phyloP scores from a whole-genome alignment of 2,113 vertebrate genomes.

The Rhabdomys dilectus region DNA sequence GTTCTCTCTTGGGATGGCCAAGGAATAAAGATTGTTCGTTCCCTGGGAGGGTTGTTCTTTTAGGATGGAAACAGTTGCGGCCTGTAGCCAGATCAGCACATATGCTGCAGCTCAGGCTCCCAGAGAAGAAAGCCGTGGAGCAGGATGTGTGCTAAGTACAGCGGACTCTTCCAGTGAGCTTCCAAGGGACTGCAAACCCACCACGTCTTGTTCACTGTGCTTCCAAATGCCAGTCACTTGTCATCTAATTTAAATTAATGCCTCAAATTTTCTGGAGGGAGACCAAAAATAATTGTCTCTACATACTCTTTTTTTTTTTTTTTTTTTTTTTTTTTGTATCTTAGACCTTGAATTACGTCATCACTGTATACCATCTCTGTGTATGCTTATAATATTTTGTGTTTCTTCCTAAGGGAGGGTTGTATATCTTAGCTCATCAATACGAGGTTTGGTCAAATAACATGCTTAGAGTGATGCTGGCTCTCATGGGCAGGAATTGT shows the following conservation, averaged over 20 bases:
- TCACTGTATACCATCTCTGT: background rate
- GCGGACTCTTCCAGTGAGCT: background rate
- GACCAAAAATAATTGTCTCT: background rate
- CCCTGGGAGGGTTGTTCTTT: background rate
- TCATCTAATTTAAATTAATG: constrained; percentile 42
- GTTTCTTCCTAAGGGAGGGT: background rate
- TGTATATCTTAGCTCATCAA: background rate
- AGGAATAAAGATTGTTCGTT: background rate
- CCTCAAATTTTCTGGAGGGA: background rate
- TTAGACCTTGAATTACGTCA: background rate
- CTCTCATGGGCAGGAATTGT: background rate
- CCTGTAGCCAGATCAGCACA: fast-evolving
- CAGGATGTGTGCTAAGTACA: background rate
- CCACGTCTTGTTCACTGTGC: background rate
- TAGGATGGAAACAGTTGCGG: background rate
- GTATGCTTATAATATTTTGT: background rate
- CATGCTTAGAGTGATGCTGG: background rate
- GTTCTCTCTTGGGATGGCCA: background rate
- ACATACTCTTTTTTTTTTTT: background rate
- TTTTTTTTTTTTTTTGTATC: background rate
- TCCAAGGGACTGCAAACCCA: background rate
- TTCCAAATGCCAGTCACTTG: background rate
- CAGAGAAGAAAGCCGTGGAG: background rate
- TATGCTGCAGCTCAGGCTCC: background rate
- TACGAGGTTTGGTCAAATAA: background rate